Evolutionary conservation across 92 coral and sea anemone species (phyloP), one percentile per base, ranked within the genome.

Genomic region (Epizoanthus stellaris): DNA sequence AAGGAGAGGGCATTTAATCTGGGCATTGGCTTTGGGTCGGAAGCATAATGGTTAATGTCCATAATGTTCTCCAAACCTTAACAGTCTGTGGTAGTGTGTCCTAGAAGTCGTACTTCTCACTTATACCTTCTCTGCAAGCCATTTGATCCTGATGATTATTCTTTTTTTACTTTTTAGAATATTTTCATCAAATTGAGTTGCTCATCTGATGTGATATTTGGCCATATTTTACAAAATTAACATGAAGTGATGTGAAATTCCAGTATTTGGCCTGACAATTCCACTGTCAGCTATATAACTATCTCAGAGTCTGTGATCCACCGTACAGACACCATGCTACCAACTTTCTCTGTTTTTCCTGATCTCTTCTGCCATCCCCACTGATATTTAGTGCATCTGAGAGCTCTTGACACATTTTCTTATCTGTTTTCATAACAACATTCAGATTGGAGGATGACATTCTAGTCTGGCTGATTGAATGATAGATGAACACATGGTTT

Each of bases 401-500:
- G 9, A 76, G 79, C 39, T 70, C 79, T 42, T 67, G 75, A 57
- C 76, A 70, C 5, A 65, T 67, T 13, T 70, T 54, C n/a, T 60
- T 64, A 15, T 69, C 40, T 9, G 76, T 53, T 10, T 76, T 81
- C 85, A 90, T 85, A 5, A 89, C 93, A 43, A 80, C 83, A 14
- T 77, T 83, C 43, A 92, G 80, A 42, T 87, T 93, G 21, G 91
- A 73, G 2, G 98, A 92, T 0, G 90, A 88, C 87, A 94, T 84
- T 53, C 88, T 63, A 1, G 91, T 67, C 80, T 89, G 87, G 60
- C 87, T 86, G 17, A 92, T 92, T 42, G 93, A 93, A 91, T 94
- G 92, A 76, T 96, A 94, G 17, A 94, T 76, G 15, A 93, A 90
- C 42, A 96, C 77, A 4, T 91, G 94, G 80, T 96, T 94, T 39